Base-by-base conservation (phyloP, 2,888 invertebrate species). In the Keiferia lycopersicella region DNA sequence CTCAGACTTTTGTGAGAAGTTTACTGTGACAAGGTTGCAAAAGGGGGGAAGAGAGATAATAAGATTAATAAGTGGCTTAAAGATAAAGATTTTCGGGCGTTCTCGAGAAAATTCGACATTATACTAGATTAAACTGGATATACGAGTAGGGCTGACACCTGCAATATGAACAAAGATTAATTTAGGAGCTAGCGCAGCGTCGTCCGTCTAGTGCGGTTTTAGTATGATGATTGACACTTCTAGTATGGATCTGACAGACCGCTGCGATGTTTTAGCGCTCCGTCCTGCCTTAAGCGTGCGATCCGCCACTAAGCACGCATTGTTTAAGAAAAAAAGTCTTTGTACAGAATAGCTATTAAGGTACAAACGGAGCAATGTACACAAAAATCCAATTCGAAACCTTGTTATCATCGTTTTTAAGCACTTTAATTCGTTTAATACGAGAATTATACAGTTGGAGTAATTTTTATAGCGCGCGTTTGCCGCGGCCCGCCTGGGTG, bases 401-500 rank as follows among this genome's bases (percentile, higher is more conserved):
- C 50, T 18, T 18, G 50, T 50, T 48, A 16, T 50, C 20, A n/a
- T 16, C 50, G 7, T 18, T 8, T n/a, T 50, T 18, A 18, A 50
- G 20, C n/a, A 50, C 10, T 18, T 22, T 56, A 56, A 56, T 26
- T 12, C 14, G 26, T 26, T 53, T 56, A n/a, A 50, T 14, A 30
- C 34, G 65, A 66, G 69, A 66, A 67, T 73, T 73, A 72, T n/a
- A 22, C 56, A 56, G 56, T 67, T 64, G 69, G 66, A 74, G 75
- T 79, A 73, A 82, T 82, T 82, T 83, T 84, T 83, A 83, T 81
- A 73, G 76, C 68, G 69, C 74, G 74, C 76, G 75, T 84, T 83
- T 82, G 73, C 71, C 78, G 83, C 80, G 75, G 72, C 78, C 67
- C 2, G 69, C 76, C 68, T 86, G 87, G 87, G 88, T 88, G 88